Conservation (phyloP, 2,888 invertebrate species). For the Ferrisia virgata region DNA sequence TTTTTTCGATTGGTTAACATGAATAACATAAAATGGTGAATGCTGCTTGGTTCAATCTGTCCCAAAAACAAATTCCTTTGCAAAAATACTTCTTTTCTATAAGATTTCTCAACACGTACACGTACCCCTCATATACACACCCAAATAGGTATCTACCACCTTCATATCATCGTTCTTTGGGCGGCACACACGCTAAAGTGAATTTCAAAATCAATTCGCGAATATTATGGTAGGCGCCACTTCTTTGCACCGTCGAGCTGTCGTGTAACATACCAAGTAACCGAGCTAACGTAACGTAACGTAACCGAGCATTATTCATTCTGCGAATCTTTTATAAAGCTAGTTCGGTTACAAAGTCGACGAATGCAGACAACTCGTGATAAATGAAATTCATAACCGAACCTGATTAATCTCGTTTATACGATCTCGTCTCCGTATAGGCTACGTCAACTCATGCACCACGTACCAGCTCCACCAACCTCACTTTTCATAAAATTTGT, state of each 20-base stretch:
- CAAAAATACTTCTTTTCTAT: too few relatives aligned
- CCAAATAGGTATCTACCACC: neutral
- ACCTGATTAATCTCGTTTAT: slow-evolving; percentile 17
- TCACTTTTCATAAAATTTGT: neutral
- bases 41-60: too few relatives aligned
- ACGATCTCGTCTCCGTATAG: neutral
- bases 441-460: too few relatives aligned
- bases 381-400: slow-evolving; percentile 5
- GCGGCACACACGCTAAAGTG: neutral
- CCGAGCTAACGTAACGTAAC: too few relatives aligned
- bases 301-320: neutral
- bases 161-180: neutral
- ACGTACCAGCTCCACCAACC: too few relatives aligned
- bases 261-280: too few relatives aligned
- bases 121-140: neutral
- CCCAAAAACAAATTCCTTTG: too few relatives aligned
- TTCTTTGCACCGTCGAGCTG: too few relatives aligned
- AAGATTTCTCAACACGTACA: too few relatives aligned
- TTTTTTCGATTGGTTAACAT: too few relatives aligned
- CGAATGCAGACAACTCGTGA: neutral
- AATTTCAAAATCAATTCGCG: neutral
- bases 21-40: too few relatives aligned
- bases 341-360: slow-evolving; percentile 13
- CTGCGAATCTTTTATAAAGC: neutral
- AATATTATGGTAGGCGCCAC: too few relatives aligned